These are phyloP conservation scores for Tetrapedia diversipes DNA, from an alignment of 2,888 invertebrate species.

Conservation along the genomic window DNA sequence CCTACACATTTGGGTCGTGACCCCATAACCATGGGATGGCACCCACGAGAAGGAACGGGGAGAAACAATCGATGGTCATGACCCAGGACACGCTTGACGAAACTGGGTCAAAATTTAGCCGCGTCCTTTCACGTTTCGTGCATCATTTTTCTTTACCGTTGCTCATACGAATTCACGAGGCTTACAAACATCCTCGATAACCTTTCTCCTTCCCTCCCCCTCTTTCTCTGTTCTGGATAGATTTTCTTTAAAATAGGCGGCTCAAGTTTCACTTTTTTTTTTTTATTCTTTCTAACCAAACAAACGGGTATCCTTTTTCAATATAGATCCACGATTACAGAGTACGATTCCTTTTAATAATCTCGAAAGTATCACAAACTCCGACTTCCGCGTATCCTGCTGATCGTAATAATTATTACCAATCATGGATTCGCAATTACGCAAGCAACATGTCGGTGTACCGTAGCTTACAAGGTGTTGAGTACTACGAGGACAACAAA, in stretches of 20 bases:
- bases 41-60: constrained; percentile 34
- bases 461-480: background rate
- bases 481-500: background rate
- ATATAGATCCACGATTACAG: background rate
- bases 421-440: background rate
- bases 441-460: background rate
- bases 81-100: constrained; percentile 66
- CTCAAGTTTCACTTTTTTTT: constrained; percentile 9
- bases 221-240: background rate
- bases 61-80: constrained; percentile 72
- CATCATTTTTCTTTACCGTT: constrained; percentile 61
- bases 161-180: constrained; percentile 38
- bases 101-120: constrained; percentile 69
- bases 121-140: constrained; percentile 59
- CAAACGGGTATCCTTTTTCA: no score
- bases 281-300: background rate
- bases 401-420: background rate
- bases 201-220: background rate
- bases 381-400: no score
- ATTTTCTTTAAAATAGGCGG: background rate
- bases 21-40: constrained; percentile 61
- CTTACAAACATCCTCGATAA: background rate
- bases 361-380: background rate
- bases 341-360: background rate
- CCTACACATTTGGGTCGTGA: constrained; percentile 63